Evolutionary conservation across 2,797 vertebrate genomes (phyloP).

Genomic region (Erithacus rubecula): DNA sequence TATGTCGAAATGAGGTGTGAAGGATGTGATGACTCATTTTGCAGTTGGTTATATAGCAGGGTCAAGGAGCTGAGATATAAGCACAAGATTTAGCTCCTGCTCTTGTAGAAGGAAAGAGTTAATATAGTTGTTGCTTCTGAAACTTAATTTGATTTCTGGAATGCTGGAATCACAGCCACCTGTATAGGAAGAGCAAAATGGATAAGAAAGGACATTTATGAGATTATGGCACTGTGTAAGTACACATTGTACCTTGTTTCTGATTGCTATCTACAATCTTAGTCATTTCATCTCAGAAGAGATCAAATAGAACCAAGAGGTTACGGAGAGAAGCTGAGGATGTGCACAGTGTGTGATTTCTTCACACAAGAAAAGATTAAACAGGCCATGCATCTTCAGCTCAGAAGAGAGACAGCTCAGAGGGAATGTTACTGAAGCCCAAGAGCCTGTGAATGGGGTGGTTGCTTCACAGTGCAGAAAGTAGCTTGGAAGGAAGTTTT

Average conservation of each 20-base stretch:
- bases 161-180: not conserved
- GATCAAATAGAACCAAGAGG: not conserved
- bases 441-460: not conserved
- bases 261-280: not conserved
- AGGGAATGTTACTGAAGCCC: not conserved
- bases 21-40: not conserved
- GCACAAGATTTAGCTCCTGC: not conserved
- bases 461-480: not conserved
- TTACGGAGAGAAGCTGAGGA: not conserved
- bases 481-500: not conserved
- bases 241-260: not conserved
- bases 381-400: not conserved
- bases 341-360: not conserved
- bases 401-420: not conserved
- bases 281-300: not conserved
- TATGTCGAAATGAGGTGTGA: not conserved
- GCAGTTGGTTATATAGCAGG: not conserved
- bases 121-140: not conserved
- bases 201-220: not conserved
- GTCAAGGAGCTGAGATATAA: not conserved
- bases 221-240: not conserved
- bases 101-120: not conserved
- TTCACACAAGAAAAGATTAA: not conserved
- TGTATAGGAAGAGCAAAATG: not conserved
- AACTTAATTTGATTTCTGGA: not conserved